These are phyloP conservation scores for Equus przewalskii DNA, from an alignment of 2,113 vertebrate genomes.

Conservation along the genomic window DNA sequence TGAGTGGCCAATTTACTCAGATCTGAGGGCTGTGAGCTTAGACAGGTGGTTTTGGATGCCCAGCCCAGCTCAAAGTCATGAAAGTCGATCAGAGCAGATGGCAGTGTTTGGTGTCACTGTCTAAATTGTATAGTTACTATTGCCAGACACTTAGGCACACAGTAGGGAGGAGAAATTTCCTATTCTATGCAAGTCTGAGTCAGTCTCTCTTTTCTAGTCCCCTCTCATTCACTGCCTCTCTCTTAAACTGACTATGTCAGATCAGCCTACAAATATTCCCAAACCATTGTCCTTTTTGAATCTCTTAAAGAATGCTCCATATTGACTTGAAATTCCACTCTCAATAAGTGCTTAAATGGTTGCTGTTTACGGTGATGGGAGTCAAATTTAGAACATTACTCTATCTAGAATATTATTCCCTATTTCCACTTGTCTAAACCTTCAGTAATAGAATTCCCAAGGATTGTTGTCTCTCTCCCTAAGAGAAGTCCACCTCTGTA, in stretches of 20 bases:
- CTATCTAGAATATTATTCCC: neutral
- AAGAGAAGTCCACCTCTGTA: neutral
- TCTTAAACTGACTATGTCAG: neutral
- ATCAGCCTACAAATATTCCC: conserved; percentile 11
- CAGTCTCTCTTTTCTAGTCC: conserved; percentile 18
- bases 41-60: conserved; percentile 58
- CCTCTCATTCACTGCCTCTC: neutral
- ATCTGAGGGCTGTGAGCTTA: conserved; percentile 48
- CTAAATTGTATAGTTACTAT: conserved; percentile 22
- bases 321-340: conserved; percentile 25
- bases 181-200: conserved; percentile 5
- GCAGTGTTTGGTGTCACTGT: neutral
- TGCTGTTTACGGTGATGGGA: neutral
- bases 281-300: neutral
- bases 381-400: neutral
- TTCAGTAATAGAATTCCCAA: conserved; percentile 19
- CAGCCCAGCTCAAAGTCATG: conserved; percentile 36
- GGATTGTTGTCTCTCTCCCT: neutral
- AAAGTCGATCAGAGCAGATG: conserved; percentile 50
- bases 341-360: neutral
- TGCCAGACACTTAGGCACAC: conserved; percentile 50
- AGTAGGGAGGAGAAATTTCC: neutral
- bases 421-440: neutral
- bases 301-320: neutral
- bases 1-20: conserved; percentile 67